Evolutionary conservation across 2,888 invertebrate genomes (phyloP), one percentile per base, ranked within the genome.

Genomic region (Artemia sp.): DNA sequence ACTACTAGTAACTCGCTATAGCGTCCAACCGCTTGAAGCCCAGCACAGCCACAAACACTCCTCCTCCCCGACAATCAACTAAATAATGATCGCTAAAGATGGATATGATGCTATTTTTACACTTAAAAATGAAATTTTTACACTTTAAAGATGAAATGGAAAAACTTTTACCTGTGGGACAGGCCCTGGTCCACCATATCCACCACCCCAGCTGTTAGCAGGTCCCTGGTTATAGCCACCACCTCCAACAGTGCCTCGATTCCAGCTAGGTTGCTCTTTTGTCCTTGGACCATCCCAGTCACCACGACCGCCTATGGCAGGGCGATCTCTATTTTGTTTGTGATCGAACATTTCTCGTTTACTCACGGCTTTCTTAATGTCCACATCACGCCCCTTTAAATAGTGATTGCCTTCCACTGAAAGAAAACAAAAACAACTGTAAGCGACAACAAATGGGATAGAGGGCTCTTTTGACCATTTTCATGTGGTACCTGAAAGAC

Each of bases 321-420:
- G 38, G 11, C 69, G 52, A 24, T 66, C 58, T n/a, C 51, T 51
- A 24, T 53, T 72, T 14, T 52, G 24, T 68, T 67, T 12, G 19
- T 64, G 66, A 64, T 51, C 70, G 51, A 85, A 86, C 84, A 91
- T 90, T 77, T 91, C 92, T 51, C 88, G 86, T 79, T 90, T 91
- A 14, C 91, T 89, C 52, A 93, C 76, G 0, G 94, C 94, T 79
- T 94, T 94, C 78, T 94, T 94, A 0, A 93, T 93, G 77, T 94
- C 93, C 12, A 93, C 84, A 71, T 86, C 85, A 76, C 89, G 87
- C 3, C 90, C 90, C 74, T 89, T 88, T 53, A 94, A 85, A 73
- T 85, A 85, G 77, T 93, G 92, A 74, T 85, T 85, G 73, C 87
- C 85, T 78, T 89, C 86, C 75, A 88, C 86, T 89, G 78, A 14